These are phyloP conservation scores for Haemorhous mexicanus DNA, from an alignment of 2,113 vertebrate species.

Conservation along the genomic window DNA sequence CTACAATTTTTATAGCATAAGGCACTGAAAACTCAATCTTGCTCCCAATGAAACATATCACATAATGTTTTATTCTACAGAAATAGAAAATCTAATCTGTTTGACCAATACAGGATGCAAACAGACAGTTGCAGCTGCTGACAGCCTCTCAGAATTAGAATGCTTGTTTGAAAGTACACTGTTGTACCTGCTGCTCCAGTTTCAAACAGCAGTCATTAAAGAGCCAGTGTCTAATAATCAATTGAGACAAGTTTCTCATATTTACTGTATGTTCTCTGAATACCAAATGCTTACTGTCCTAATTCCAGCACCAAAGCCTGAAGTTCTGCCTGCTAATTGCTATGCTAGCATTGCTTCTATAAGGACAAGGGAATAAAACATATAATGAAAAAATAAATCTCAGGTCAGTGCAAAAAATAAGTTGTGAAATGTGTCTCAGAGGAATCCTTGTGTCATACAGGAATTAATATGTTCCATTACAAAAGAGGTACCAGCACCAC, in stretches of 20 bases:
- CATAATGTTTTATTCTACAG: not conserved
- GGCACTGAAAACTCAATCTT: not conserved
- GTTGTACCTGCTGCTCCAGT: not conserved
- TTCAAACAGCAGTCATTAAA: not conserved
- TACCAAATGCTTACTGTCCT: not conserved
- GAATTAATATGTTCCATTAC: not conserved
- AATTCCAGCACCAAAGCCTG: not conserved
- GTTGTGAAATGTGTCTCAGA: not conserved
- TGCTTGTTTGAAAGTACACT: not conserved
- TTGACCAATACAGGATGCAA: not conserved
- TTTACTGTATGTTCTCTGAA: not conserved
- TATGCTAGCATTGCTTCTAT: not conserved
- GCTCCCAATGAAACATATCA: not conserved
- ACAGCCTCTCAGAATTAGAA: not conserved
- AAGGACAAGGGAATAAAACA: not conserved
- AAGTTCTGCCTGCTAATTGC: not conserved
- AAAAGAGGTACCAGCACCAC: not conserved
- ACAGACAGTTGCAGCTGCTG: not conserved
- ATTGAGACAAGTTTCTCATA: not conserved
- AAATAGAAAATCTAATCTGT: not conserved
- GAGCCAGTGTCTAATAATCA: not conserved
- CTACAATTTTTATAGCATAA: not conserved
- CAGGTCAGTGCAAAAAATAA: not conserved
- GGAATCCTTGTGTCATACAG: not conserved
- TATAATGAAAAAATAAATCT: not conserved